Evolutionary conservation across 2,888 invertebrate genomes (phyloP).

Genomic region (Heteromurus nitidus): DNA sequence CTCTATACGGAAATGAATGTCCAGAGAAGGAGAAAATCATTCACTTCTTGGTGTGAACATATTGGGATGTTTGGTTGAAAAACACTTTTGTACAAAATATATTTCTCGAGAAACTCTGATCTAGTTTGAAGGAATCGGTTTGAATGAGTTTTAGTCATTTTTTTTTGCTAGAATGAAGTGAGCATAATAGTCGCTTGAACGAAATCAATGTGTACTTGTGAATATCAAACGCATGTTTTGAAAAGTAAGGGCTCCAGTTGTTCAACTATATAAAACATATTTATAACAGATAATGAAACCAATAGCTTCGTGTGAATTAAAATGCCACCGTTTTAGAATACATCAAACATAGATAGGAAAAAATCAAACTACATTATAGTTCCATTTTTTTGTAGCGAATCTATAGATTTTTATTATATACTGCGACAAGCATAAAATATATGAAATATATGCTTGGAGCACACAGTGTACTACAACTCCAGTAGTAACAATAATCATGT

Average conservation of each 20-base stretch:
- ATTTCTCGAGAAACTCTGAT: constrained; percentile 24
- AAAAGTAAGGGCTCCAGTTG: constrained; percentile 45
- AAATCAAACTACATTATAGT: too few species aligned
- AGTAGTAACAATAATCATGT: too few species aligned
- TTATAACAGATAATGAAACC: constrained; percentile 39
- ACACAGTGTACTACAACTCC: too few species aligned
- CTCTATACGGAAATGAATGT: constrained; percentile 24
- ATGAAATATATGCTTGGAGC: not conserved
- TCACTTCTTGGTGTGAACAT: too few species aligned
- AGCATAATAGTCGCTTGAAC: constrained; percentile 21
- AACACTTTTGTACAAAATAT: constrained; percentile 52
- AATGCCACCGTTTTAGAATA: constrained; percentile 58
- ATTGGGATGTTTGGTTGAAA: constrained; percentile 14
- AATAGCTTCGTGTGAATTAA: constrained; percentile 7
- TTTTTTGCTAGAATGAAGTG: constrained; percentile 5
- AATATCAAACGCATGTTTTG: constrained; percentile 3
- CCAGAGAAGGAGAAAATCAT: not conserved
- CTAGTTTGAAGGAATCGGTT: constrained; percentile 6
- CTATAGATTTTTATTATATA: not conserved
- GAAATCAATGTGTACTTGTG: constrained; percentile 30
- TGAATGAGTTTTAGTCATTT: constrained; percentile 52
- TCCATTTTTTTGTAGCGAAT: not conserved
- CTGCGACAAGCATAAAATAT: too few species aligned
- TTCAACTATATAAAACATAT: constrained; percentile 47
- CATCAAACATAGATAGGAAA: not conserved